Base-by-base conservation (phyloP, 2,888 invertebrate genomes). In the Priocnemis perturbator region DNA sequence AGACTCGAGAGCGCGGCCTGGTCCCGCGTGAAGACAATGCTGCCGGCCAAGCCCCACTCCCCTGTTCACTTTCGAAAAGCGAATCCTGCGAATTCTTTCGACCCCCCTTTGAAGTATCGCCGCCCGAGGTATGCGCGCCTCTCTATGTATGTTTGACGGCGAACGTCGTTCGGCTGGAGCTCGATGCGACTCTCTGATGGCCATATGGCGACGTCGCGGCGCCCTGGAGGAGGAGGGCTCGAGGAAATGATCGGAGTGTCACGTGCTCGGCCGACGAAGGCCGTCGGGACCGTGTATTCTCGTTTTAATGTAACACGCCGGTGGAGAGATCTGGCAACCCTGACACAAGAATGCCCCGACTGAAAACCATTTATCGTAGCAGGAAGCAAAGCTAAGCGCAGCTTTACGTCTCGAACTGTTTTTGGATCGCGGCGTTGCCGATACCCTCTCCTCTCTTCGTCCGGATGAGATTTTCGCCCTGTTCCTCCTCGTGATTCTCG, bases 401-500 rank as follows among this genome's bases (percentile, higher is more conserved):
- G 81, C 67, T 57, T 70, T 78, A 76, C 83, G 81, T 81, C 81
- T 82, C 84, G 81, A 81, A 85, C 87, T 87, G 87, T 88, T 87
- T 88, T 88, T 88, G 87, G 88, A 88, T 74, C 84, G 82, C 84
- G 72, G 71, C 79, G 86, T 87, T 84, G 79, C 80, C 81, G 66
- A 68, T 74, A 68, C 64, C 65, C 69, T 48, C 21, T n/a, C 17
- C 37, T 11, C 37, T 19, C 58, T 56, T 60, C 53, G 60, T 45
- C 60, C 67, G 67, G 62, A 50, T 63, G 58, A 57, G 56, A 23
- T 58, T 69, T 71, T 57, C 86, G 84, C 81, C 86, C 78, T 74
- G 71, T 86, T 85, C 87, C 86, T 86, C 87, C 69, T 66, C 58
- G 61, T 52, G 62, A 73, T 74, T 74, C 92, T 92, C 92, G 91